Evolutionary conservation across 2,888 invertebrate species (phyloP).

Genomic region (Argyresthia goedartella): DNA sequence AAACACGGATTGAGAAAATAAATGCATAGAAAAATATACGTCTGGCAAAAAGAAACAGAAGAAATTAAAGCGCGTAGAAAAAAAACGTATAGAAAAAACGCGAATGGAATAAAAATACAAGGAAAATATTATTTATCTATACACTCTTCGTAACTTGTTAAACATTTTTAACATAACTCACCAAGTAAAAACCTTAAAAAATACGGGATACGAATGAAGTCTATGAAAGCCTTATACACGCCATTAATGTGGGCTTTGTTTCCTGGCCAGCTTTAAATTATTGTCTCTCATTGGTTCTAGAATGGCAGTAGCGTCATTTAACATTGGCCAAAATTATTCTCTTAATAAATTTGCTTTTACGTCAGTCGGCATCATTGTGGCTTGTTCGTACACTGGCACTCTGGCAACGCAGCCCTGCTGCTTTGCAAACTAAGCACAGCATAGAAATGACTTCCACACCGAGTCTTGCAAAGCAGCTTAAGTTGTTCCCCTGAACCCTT

Average conservation of each 20-base stretch:
- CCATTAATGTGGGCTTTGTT: slow-evolving; percentile 8
- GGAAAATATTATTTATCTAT: no score
- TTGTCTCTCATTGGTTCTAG: slow-evolving; percentile 9
- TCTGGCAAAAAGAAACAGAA: no score
- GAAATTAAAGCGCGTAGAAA: no score
- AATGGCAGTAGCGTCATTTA: slow-evolving; percentile 5
- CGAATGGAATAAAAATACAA: no score
- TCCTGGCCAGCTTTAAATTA: slow-evolving; percentile 13
- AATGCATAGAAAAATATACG: no score
- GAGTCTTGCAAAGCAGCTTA: slow-evolving; percentile 14
- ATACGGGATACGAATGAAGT: no score
- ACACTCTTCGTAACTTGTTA: no score
- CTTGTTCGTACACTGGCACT: slow-evolving; percentile 14
- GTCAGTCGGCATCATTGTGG: slow-evolving; percentile 9
- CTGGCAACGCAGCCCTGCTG: slow-evolving; percentile 11
- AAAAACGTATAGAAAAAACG: no score
- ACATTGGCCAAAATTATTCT: slow-evolving; percentile 12
- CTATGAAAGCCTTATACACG: slow-evolving; percentile 2
- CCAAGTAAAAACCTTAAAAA: no score
- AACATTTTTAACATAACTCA: no score
- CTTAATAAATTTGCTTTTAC: slow-evolving; percentile 13
- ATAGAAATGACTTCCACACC: slow-evolving; percentile 14
- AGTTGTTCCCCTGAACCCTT: slow-evolving; percentile 12
- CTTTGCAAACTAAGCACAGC: slow-evolving; percentile 12
- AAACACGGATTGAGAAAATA: no score